Conservation (phyloP, 53 echinoderm and acorn worm species). For the Arbacia lixula region DNA sequence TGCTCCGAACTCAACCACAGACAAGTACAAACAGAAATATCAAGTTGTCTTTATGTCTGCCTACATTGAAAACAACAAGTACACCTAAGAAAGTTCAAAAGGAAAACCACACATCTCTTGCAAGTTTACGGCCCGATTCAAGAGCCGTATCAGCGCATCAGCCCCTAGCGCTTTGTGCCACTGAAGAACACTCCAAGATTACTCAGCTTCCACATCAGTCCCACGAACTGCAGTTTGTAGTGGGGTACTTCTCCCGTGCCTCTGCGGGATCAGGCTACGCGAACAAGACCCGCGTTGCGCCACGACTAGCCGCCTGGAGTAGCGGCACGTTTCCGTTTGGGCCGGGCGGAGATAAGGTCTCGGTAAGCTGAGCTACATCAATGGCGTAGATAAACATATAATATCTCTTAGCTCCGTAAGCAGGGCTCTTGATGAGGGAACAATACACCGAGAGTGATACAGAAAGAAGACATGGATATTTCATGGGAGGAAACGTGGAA, state of each 20-base stretch:
- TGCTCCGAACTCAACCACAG: too few relatives aligned
- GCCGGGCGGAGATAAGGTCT: slow-evolving; percentile 33
- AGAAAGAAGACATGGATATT: slow-evolving; percentile 40
- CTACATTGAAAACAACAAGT: slow-evolving; percentile 27
- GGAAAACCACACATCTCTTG: slow-evolving; percentile 42
- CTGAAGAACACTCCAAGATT: slow-evolving; percentile 44
- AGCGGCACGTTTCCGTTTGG: slow-evolving; percentile 50
- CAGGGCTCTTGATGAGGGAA: slow-evolving; percentile 48
- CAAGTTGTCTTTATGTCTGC: slow-evolving; percentile 13
- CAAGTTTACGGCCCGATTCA: slow-evolving; percentile 22
- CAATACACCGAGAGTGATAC: slow-evolving; percentile 46
- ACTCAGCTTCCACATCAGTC: slow-evolving; percentile 29
- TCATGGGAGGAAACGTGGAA: slow-evolving; percentile 24
- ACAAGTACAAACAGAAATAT: slow-evolving; percentile 7
- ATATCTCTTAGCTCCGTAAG: slow-evolving; percentile 51
- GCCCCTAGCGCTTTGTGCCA: slow-evolving; percentile 39
- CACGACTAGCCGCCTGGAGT: slow-evolving; percentile 52
- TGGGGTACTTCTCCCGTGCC: slow-evolving; percentile 28
- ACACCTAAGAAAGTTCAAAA: slow-evolving; percentile 38
- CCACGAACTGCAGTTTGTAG: not conserved
- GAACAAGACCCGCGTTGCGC: slow-evolving; percentile 51
- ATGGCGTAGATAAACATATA: slow-evolving; percentile 42
- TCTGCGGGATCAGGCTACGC: slow-evolving; percentile 52
- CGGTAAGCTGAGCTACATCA: slow-evolving; percentile 50
- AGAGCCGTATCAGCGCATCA: slow-evolving; percentile 30